These are phyloP conservation scores for Mallotus villosus DNA, from an alignment of 2,797 vertebrate genomes.

Conservation along the genomic window DNA sequence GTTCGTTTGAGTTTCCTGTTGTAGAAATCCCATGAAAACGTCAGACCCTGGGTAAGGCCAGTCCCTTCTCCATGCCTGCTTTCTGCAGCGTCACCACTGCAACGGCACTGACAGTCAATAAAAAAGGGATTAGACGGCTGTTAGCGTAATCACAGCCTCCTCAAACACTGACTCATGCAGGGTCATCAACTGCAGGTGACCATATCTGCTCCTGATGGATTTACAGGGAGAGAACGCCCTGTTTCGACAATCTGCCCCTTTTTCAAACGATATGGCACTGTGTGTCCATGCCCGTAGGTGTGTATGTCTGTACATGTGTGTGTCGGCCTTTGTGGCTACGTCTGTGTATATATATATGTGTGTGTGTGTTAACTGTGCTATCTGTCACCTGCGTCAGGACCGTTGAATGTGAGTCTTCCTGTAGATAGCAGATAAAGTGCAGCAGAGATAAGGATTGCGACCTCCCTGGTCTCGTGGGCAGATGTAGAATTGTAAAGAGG, in stretches of 20 bases:
- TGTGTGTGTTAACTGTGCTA: not conserved
- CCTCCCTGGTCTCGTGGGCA: conserved; percentile 25
- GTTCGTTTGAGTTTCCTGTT: no score
- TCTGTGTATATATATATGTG: not conserved
- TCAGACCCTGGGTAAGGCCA: no score
- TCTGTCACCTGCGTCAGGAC: conserved; percentile 21
- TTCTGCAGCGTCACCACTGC: no score
- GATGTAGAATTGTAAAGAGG: conserved; percentile 33
- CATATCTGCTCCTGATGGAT: not conserved
- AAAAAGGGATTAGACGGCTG: not conserved
- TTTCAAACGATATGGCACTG: not conserved
- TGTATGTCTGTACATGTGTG: not conserved
- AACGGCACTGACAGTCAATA: no score
- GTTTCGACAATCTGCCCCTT: not conserved
- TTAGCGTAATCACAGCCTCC: not conserved
- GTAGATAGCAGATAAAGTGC: conserved; percentile 42
- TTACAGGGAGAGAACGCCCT: not conserved
- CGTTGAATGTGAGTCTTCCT: conserved; percentile 30
- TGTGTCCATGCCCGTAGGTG: not conserved
- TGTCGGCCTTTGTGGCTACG: no score
- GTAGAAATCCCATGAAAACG: no score
- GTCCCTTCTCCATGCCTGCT: no score
- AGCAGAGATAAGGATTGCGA: conserved; percentile 3
- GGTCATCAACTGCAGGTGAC: not conserved
- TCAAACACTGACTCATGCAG: not conserved